phyloP scores from a whole-genome alignment of 1,140 invertebrate species.

The Cotesia vestalis region DNA sequence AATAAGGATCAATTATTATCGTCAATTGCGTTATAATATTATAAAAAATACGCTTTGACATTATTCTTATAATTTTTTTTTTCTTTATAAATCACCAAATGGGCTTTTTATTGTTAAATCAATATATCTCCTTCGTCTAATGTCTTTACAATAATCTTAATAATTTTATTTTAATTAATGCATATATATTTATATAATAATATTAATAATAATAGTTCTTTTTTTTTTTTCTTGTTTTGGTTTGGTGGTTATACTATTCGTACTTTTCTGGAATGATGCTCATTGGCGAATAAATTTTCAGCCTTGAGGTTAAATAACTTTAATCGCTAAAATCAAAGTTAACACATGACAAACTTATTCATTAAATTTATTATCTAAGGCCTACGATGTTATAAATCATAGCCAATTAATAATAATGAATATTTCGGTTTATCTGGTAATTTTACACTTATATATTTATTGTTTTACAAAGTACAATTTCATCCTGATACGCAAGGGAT shows the following conservation, averaged over 20 bases:
- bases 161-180: too few species aligned
- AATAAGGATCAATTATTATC: conserved; percentile 36
- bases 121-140: too few species aligned
- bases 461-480: conserved; percentile 23
- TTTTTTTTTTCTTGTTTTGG: conserved; percentile 51
- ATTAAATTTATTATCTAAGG: conserved; percentile 1
- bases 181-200: conserved; percentile 1
- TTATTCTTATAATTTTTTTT: background rate
- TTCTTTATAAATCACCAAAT: too few species aligned
- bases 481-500: conserved; percentile 1
- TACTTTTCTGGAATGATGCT: conserved; percentile 51
- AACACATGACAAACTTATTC: background rate
- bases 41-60: too few species aligned
- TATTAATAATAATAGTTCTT: conserved; percentile 39
- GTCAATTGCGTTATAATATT: background rate
- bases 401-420: conserved; percentile 1
- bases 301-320: conserved; percentile 18
- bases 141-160: too few species aligned
- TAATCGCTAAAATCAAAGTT: conserved; percentile 1
- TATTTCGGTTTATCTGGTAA: conserved; percentile 12
- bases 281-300: conserved; percentile 24
- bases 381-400: conserved; percentile 1
- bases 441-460: background rate
- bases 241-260: conserved; percentile 45
- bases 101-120: too few species aligned